A percentile compares a stretch with the other conserved stretches of the same genome.
Evolutionary conservation across 2,113 vertebrate genomes (phyloP).

Genomic region (Notarius lentiginosus): DNA sequence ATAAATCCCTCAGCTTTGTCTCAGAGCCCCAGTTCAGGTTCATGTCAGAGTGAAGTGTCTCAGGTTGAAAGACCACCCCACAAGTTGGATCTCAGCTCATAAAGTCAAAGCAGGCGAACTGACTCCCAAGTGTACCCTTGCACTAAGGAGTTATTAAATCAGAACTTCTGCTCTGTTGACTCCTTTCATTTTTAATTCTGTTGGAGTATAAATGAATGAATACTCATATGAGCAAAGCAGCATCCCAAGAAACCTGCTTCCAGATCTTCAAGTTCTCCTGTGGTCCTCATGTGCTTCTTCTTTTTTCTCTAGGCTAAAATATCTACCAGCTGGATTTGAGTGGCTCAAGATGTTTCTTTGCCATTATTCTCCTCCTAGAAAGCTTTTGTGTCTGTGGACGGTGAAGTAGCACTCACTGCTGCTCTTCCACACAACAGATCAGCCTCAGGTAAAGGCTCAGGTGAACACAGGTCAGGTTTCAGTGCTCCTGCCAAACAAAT

Average conservation of each 20-base stretch:
- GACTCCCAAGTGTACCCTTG: slow-evolving; percentile 11
- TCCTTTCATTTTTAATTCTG: slow-evolving; percentile 33
- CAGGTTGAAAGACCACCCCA: slow-evolving; percentile 19
- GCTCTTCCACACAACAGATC: slow-evolving; percentile 39
- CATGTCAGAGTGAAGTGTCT: not conserved
- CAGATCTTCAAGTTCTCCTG: slow-evolving; percentile 24
- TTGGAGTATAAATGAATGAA: slow-evolving; percentile 34
- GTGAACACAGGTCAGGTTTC: slow-evolving; percentile 69
- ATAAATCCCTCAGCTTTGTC: slow-evolving; percentile 11
- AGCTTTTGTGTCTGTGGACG: slow-evolving; percentile 26
- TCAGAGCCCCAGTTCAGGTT: slow-evolving; percentile 23
- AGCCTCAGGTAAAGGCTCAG: slow-evolving; percentile 68
- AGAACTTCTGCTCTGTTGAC: not conserved
- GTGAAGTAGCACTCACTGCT: slow-evolving; percentile 10
- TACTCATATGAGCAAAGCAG: slow-evolving; percentile 25
- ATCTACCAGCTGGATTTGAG: slow-evolving; percentile 12
- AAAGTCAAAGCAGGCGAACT: not conserved
- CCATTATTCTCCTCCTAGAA: not conserved
- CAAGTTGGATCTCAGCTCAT: slow-evolving; percentile 1
- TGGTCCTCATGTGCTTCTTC: slow-evolving; percentile 5
- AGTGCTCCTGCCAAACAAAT: slow-evolving; percentile 54
- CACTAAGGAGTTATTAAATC: not conserved
- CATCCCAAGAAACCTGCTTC: slow-evolving; percentile 1
- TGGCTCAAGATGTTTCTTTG: slow-evolving; percentile 16
- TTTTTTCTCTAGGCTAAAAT: not conserved